Evolutionary conservation across 1,140 invertebrate species (phyloP).

Genomic region (Mamestra configurata): DNA sequence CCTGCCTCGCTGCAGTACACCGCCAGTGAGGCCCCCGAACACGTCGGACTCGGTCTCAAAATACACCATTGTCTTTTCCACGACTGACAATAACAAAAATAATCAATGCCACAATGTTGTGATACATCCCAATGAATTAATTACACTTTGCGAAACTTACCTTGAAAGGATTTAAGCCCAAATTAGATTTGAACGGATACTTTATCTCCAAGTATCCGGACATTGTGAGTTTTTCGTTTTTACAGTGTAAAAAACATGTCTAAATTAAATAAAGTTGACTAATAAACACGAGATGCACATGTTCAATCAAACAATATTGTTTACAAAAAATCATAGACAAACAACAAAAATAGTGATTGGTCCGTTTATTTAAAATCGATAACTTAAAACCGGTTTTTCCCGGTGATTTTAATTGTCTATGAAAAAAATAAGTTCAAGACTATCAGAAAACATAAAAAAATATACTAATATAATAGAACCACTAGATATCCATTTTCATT

Average conservation of each 20-base stretch:
- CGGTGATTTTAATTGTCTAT: conserved; percentile 30
- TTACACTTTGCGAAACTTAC: conserved; percentile 66
- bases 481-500: too few species aligned
- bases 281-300: conserved; percentile 66
- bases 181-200: conserved; percentile 81
- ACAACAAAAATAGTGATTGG: conserved; percentile 54
- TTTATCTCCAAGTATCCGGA: conserved; percentile 84
- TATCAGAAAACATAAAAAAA: too few species aligned
- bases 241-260: conserved; percentile 52
- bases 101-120: conserved; percentile 64
- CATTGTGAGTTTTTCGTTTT: conserved; percentile 67
- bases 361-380: conserved; percentile 61
- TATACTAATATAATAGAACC: too few species aligned
- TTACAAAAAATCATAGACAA: conserved; percentile 63
- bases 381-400: conserved; percentile 58
- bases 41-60: conserved; percentile 76
- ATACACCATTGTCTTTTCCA: conserved; percentile 86
- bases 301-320: conserved; percentile 59
- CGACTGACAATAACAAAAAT: conserved; percentile 75
- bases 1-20: conserved; percentile 83
- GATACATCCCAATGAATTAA: conserved; percentile 45
- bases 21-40: conserved; percentile 75
- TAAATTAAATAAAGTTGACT: conserved; percentile 50
- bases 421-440: too few species aligned
- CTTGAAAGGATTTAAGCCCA: conserved; percentile 83